A percentile compares a stretch with the other conserved stretches of the same genome.
Evolutionary conservation across 2,113 vertebrate genomes (phyloP).

Genomic region (Laticauda laticaudata): DNA sequence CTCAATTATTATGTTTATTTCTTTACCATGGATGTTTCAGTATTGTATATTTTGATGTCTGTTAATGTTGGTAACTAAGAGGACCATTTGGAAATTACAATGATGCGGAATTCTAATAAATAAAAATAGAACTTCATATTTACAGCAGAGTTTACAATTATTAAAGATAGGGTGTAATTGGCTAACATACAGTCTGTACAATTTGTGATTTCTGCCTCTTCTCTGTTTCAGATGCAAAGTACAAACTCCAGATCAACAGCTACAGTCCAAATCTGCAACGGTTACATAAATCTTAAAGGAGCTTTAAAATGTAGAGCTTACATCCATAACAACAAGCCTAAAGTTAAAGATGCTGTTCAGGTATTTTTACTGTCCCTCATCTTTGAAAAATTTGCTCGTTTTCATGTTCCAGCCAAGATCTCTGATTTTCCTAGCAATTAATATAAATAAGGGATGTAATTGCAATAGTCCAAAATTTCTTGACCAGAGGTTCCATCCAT

Average conservation of each 20-base stretch:
- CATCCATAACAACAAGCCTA: conserved; percentile 86
- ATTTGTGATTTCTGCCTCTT: background rate
- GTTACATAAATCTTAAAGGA: conserved; percentile 80
- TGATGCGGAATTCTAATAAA: background rate
- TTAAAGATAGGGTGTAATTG: background rate
- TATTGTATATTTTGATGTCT: background rate
- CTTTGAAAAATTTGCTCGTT: background rate
- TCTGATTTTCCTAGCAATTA: background rate
- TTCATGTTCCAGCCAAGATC: background rate
- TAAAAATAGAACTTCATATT: background rate
- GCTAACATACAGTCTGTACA: background rate
- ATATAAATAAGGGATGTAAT: background rate
- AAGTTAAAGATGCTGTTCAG: conserved; percentile 83
- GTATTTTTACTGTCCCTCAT: conserved; percentile 61
- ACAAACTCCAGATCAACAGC: conserved; percentile 68
- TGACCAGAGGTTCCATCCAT: background rate
- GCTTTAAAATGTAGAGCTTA: conserved; percentile 84
- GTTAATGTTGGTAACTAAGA: background rate
- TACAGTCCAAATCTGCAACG: conserved; percentile 77
- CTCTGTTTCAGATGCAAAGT: conserved; percentile 65
- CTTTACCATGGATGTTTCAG: background rate
- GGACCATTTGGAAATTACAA: background rate
- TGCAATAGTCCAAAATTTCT: background rate
- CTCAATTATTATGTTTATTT: background rate
- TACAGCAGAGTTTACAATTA: background rate